Evolutionary conservation across 2,113 vertebrate species (phyloP), one percentile per base, ranked within the genome.

Genomic region (Pristiophorus japonicus): DNA sequence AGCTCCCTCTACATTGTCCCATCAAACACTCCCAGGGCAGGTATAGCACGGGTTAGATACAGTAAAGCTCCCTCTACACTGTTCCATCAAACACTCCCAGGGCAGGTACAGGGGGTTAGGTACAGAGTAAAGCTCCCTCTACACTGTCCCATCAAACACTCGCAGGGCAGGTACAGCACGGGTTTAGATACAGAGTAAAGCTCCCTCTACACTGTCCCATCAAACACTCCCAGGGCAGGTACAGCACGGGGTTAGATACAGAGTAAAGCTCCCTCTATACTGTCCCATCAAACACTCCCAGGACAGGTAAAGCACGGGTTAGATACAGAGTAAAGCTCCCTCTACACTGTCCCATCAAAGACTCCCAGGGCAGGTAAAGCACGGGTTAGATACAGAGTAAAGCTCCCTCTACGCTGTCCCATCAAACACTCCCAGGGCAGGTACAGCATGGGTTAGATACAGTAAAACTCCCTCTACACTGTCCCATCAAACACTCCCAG

Each of bases 381-480:
- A 30, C 47, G 12, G 47, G 45, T 88, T 88, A 55, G 22, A 55
- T 88, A 55, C 47, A 88, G 85, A 55, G 85, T 30, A 34, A 88
- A 88, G 45, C 45, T 88, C 85, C 47, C 85, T 30, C 24, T 59
- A 55, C 45, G 59, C 85, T 30, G 8, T 30, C 73, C n/a, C 34
- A 78, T 78, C 73, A 38, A 78, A 38, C 34, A 59, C 59, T 59
- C 59, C 59, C 59, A 59, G 59, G 59, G 59, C 27, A 27, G 66
- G 27, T 20, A 84, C 78, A 84, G 38, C 38, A 84, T 4, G 42
- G n/a, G 78, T 84, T 84, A 84, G 78, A 42, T 84, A 84, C 78
- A 38, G 38, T 84, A 84, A 84, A 42, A 38, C 78, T 84, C n/a
- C 78, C 78, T 84, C 78, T 45, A 84, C 78, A 84, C 78, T 84